Base-by-base conservation (phyloP, 2,888 invertebrate genomes). In the Cartodere bifasciata region DNA sequence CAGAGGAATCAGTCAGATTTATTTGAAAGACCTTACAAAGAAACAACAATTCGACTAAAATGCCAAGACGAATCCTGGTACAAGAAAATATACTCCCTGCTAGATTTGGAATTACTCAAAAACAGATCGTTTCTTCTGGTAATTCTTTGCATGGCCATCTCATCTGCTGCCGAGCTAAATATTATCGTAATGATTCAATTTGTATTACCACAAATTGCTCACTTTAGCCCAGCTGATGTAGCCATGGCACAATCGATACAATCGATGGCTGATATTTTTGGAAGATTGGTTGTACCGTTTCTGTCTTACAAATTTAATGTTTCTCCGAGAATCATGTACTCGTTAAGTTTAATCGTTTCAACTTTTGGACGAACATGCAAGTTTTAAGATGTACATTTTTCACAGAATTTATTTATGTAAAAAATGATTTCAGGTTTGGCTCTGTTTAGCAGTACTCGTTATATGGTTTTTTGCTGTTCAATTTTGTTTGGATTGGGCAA, bases 141-240 rank as follows among this genome's bases (percentile, higher is more conserved):
- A 9, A 43, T 53, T 10, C 32, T 56, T 34, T 62, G 63, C 16
- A 49, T 62, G 48, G 56, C 60, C n/a, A 39, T 65, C 11, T 62
- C 58, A 13, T 64, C 61, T 34, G 63, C 62, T 12, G 56, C 65
- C 2, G 65, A 65, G 41, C 46, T 62, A 3, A 65, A 65, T 43
- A 60, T 63, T 24, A 55, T 62, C 30, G 39, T 63, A 10, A 62
- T 64, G 57, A 55, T 57, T 21, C 63, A 64, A 14, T 63, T 65
- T 34, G 56, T 65, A 13, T 43, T 65, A 11, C 43, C 52, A 3
- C 55, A 56, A 36, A 45, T 64, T 13, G 50, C 58, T 1, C 41
- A 45, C 2, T 56, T 63, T 25, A 40, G 44, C 3, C 44, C 47
- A 26, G 37, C 45, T 2, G 50, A 56, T 11, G 49, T 63, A 3